phyloP scores from a whole-genome alignment of 2,888 invertebrate genomes.

The Anthoptus insignis region DNA sequence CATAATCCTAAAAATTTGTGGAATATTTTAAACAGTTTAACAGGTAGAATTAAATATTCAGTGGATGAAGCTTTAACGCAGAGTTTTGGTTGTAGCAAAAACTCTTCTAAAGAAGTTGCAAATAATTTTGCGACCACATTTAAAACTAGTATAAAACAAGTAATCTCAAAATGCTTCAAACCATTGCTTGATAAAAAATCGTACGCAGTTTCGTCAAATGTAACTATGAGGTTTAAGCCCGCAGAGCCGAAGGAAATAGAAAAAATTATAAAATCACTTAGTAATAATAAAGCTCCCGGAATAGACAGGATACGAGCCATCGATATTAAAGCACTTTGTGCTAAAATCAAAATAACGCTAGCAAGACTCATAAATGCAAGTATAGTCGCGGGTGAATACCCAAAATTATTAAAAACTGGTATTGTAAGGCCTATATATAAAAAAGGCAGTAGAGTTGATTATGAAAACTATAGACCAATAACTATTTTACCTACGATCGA shows the following conservation, averaged over 20 bases:
- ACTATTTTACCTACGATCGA: conserved; percentile 40
- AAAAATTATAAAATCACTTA: not conserved
- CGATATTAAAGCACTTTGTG: conserved; percentile 28
- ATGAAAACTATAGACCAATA: conserved; percentile 42
- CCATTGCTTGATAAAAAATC: not conserved
- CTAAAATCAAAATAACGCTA: conserved; percentile 15
- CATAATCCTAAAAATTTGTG: conserved; percentile 10
- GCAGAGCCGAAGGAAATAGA: not conserved
- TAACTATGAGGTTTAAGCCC: not conserved
- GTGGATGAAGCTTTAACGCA: conserved; percentile 26
- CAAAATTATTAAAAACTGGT: conserved; percentile 35
- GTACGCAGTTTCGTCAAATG: conserved; percentile 7
- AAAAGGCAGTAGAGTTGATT: conserved; percentile 19
- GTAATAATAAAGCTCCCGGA: conserved; percentile 19
- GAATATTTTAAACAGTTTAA: conserved; percentile 19
- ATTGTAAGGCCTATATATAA: conserved; percentile 44
- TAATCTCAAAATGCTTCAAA: conserved; percentile 11
- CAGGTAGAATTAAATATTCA: conserved; percentile 28
- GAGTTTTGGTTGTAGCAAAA: conserved; percentile 27
- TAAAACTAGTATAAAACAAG: conserved; percentile 20
- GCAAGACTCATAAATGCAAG: conserved; percentile 38
- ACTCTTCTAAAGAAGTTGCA: conserved; percentile 16
- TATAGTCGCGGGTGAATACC: conserved; percentile 27
- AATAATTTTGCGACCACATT: conserved; percentile 30
- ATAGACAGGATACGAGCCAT: conserved; percentile 29